Evolutionary conservation across 2,888 invertebrate species (phyloP).

Genomic region (Ichneumoninae sp.): DNA sequence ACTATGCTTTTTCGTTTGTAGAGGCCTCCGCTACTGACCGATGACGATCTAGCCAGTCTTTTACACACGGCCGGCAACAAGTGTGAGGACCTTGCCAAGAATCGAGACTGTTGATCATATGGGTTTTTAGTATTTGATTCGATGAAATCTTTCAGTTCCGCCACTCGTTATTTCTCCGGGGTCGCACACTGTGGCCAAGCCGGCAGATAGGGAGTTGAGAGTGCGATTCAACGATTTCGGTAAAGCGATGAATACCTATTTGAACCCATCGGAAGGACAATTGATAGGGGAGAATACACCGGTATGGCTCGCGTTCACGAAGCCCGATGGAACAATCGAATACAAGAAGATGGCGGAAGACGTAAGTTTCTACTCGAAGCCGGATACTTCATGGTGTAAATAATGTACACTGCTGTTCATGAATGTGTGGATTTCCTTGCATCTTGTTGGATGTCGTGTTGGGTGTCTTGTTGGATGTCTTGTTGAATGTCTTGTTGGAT

Average conservation of each 20-base stretch:
- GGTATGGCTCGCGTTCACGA: too few relatives aligned
- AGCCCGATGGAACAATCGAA: too few relatives aligned
- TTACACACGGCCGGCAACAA: background rate
- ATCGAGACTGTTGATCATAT: too few relatives aligned
- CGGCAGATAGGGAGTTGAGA: background rate
- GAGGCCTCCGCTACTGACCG: background rate
- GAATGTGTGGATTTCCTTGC: too few relatives aligned
- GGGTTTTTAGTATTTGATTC: too few relatives aligned
- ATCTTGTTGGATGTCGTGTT: too few relatives aligned
- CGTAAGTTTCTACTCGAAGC: background rate
- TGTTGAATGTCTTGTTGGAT: too few relatives aligned
- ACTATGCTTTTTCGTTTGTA: background rate
- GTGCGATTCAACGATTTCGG: background rate
- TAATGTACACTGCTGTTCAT: too few relatives aligned
- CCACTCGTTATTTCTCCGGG: background rate
- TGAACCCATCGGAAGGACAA: slow-evolving; percentile 6
- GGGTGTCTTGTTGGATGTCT: too few relatives aligned
- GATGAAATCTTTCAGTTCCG: background rate
- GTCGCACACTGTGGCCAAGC: too few relatives aligned
- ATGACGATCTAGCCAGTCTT: background rate
- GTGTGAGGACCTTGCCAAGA: too few relatives aligned
- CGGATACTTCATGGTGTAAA: too few relatives aligned
- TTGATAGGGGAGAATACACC: background rate
- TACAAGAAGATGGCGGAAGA: background rate
- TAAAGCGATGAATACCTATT: background rate